Evolutionary conservation across 2,113 vertebrate species (phyloP), one percentile per base, ranked within the genome.

Genomic region (Oncorhynchus tshawytscha): DNA sequence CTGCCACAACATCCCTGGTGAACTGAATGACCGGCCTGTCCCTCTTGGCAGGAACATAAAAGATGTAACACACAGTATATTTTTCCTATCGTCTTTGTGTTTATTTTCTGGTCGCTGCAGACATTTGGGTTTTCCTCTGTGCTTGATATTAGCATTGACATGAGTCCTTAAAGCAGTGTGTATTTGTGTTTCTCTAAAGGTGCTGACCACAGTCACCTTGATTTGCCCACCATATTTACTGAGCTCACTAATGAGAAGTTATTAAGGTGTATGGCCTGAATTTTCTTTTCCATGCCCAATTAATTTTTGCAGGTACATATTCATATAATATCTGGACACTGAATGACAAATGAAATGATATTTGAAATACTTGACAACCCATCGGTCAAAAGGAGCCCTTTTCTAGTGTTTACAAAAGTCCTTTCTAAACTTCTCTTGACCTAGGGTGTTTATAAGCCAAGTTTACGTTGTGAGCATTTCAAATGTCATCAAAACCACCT

Each of bases 351-450:
- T 81, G 39, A 80, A 90, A 84, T 78, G 18, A 87, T 72, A 80
- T 81, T 82, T 91, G 59, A 64, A 80, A 79, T 72, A 76, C 60
- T 29, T 20, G 75, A 81, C 80, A 84, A 81, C 29, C 77, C 76
- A 83, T 83, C 66, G 45, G 71, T 84, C 82, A 87, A 81, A 66
- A 78, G 51, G 73, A 79, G 78, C 62, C 18, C 64, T 54, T 67
- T 65, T 71, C 71, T 67, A 62, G 59, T 85, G 90, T 90, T 90
- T 90, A 90, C 83, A 79, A 16, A 24, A 49, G 82, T 84, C 75
- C 84, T 85, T 88, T 90, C 67, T 84, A 72, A 93, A 91, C 88
- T 84, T 72, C 71, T 70, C 76, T 72, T 82, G 91, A 90, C 88
- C 89, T 78, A 77, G 77, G 86, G 69, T 88, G 87, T 91, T 91